Conservation (phyloP, 2,888 invertebrate species). For the Gasteruption jaculator region DNA sequence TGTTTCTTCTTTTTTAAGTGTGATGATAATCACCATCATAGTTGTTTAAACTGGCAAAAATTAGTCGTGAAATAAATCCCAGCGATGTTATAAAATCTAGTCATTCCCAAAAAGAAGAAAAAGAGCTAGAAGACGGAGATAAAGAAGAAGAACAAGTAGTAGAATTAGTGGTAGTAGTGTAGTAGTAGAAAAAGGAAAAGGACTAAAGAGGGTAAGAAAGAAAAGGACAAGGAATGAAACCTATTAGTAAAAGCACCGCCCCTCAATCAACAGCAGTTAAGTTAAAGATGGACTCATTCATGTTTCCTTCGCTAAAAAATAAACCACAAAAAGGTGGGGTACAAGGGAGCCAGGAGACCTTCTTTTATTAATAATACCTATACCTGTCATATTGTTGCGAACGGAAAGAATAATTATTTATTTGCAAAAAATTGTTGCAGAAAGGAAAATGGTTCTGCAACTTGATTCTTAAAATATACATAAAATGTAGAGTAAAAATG, state of each 20-base stretch:
- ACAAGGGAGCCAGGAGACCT: too few relatives aligned
- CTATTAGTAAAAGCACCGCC: constrained; percentile 35
- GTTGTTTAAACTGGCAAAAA: too few relatives aligned
- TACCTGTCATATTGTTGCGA: too few relatives aligned
- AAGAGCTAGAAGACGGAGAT: constrained; percentile 19
- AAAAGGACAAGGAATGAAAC: constrained; percentile 26
- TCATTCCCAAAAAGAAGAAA: constrained; percentile 6
- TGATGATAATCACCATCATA: too few relatives aligned
- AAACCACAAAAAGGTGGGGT: background rate
- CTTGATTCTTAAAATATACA: too few relatives aligned
- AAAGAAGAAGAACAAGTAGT: constrained; percentile 19
- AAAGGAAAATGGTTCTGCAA: too few relatives aligned
- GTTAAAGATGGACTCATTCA: constrained; percentile 15
- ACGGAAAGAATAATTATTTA: too few relatives aligned
- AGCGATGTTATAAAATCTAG: too few relatives aligned
- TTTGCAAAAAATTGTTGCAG: too few relatives aligned
- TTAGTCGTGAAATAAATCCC: constrained; percentile 41
- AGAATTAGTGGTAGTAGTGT: constrained; percentile 16
- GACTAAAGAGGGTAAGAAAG: background rate
- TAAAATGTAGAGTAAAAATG: too few relatives aligned
- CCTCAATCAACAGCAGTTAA: constrained; percentile 35
- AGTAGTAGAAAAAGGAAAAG: background rate
- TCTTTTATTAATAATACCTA: too few relatives aligned
- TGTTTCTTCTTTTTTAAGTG: too few relatives aligned
- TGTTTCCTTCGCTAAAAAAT: constrained; percentile 6